Evolutionary conservation across 1,140 invertebrate species (phyloP).

Genomic region (Ceratoteleas bidentatus): DNA sequence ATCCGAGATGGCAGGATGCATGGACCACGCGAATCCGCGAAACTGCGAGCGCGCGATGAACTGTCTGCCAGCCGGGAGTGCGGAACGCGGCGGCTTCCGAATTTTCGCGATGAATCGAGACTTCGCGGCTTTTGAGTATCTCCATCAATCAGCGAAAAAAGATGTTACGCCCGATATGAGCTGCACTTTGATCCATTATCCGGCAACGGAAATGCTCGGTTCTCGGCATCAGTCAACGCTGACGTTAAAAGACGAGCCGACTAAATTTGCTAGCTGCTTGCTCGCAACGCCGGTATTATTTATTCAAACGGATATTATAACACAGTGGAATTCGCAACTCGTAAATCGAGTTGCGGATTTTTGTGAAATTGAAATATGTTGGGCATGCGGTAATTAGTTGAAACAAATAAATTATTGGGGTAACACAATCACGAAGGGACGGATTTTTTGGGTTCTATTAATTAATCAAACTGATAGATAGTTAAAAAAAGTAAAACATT

Average conservation of each 20-base stretch:
- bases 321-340: too few species aligned
- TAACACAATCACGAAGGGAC: too few species aligned
- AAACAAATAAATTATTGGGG: too few species aligned
- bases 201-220: slow-evolving; percentile 46
- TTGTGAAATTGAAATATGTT: too few species aligned
- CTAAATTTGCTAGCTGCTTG: too few species aligned
- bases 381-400: too few species aligned
- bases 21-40: slow-evolving; percentile 29
- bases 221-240: slow-evolving; percentile 63
- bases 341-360: too few species aligned
- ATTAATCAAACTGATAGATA: too few species aligned
- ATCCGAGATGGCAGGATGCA: slow-evolving; percentile 10
- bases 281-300: too few species aligned
- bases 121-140: slow-evolving; percentile 73
- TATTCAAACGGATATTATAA: too few species aligned
- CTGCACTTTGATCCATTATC: slow-evolving; percentile 64
- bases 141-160: slow-evolving; percentile 69
- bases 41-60: slow-evolving; percentile 25
- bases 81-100: slow-evolving; percentile 47
- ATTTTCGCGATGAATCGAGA: slow-evolving; percentile 73
- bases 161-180: slow-evolving; percentile 52
- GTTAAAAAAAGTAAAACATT: too few species aligned
- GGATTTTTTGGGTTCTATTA: too few species aligned
- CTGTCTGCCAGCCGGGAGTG: slow-evolving; percentile 13
- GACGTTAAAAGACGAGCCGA: slow-evolving; percentile 45